phyloP scores from a whole-genome alignment of 2,113 vertebrate genomes.

The Pseudopipra pipra region DNA sequence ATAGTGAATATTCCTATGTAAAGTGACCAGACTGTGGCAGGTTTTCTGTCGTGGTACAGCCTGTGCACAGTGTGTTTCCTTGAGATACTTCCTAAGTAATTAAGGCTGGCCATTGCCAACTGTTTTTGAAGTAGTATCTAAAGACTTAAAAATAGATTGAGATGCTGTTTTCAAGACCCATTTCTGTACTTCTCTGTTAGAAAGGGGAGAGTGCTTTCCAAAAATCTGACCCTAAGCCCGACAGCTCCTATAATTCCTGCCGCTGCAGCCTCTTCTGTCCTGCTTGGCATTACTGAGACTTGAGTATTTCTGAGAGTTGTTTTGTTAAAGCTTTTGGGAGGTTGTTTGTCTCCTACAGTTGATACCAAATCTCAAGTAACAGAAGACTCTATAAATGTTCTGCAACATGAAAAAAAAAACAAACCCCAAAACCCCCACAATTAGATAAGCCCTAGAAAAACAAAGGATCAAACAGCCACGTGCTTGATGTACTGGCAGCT shows the following conservation, averaged over 20 bases:
- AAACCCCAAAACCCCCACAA: neutral
- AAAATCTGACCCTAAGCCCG: neutral
- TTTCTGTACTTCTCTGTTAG: neutral
- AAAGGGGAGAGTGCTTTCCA: neutral
- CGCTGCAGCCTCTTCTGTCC: neutral
- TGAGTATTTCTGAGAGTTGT: neutral
- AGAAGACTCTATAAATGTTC: neutral
- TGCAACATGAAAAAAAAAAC: neutral
- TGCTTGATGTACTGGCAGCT: neutral
- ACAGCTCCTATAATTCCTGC: neutral
- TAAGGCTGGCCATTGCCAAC: neutral
- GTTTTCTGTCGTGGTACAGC: neutral
- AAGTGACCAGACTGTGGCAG: neutral
- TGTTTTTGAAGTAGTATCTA: neutral
- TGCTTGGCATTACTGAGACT: neutral
- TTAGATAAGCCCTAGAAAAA: neutral
- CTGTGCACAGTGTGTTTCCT: neutral
- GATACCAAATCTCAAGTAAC: neutral
- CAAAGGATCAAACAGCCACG: neutral
- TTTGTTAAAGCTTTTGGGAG: neutral
- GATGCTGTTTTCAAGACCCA: neutral
- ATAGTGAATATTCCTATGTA: neutral
- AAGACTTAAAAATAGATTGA: conserved; percentile 24
- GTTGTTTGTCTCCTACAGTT: neutral
- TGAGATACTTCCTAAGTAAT: neutral